Percentiles rank a stretch among this genome's conserved stretches.
These are phyloP conservation scores for Prosapia bicincta DNA, from an alignment of 2,888 invertebrate genomes.

Conservation along the genomic window DNA sequence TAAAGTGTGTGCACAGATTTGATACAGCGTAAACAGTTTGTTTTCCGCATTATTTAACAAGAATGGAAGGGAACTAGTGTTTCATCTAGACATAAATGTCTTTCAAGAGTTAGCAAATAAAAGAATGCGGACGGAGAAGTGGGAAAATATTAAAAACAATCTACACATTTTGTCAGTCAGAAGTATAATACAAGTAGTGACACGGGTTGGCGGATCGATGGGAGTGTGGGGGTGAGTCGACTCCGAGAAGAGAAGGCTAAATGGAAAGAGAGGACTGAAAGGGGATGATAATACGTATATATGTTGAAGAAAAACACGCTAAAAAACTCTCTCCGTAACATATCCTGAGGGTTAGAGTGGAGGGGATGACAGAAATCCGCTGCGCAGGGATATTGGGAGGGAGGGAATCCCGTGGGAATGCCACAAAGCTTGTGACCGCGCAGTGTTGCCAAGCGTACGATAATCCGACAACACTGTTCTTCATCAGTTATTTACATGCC, in stretches of 20 bases:
- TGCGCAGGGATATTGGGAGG: not conserved
- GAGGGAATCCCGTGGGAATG: constrained; percentile 2
- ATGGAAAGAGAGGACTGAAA: not conserved
- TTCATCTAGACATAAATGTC: not conserved
- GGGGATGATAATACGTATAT: constrained; percentile 2
- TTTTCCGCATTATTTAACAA: not conserved
- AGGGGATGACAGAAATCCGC: not conserved
- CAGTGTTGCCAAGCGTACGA: constrained; percentile 2
- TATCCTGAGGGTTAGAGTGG: not conserved
- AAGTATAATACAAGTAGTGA: not conserved
- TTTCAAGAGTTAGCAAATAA: not conserved
- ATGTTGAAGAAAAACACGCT: not conserved
- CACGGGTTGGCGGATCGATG: not conserved
- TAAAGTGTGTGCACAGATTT: not conserved
- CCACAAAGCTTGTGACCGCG: constrained; percentile 2
- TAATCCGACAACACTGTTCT: not conserved
- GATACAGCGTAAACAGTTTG: not conserved
- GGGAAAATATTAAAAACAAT: not conserved
- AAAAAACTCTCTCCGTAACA: constrained; percentile 2
- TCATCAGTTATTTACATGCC: not conserved
- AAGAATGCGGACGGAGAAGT: not conserved
- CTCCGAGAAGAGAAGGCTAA: not conserved
- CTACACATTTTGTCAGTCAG: not conserved
- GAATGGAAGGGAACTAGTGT: not conserved
- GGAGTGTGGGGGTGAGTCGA: not conserved